Conservation (phyloP, 2,888 invertebrate genomes). For the Glyphotaelius pellucidus region DNA sequence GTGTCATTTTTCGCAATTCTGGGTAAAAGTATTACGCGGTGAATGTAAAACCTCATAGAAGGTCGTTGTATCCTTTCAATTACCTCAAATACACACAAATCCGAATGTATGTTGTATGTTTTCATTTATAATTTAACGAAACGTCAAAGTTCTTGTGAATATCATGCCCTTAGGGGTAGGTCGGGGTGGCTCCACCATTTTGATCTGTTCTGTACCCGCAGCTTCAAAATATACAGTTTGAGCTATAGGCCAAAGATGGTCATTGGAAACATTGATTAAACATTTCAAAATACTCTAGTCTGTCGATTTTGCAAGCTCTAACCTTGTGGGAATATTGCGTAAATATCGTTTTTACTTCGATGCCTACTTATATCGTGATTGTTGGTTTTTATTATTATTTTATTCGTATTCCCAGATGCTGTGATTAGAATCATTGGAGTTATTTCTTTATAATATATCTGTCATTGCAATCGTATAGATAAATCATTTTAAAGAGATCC, state of each 20-base stretch:
- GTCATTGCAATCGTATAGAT: too few species aligned
- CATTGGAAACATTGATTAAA: slow-evolving; percentile 28
- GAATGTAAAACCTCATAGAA: neutral
- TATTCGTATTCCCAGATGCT: neutral
- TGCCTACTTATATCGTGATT: neutral
- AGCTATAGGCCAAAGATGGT: neutral
- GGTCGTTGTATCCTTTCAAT: neutral
- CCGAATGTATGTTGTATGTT: neutral
- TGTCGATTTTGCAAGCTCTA: neutral
- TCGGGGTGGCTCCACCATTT: slow-evolving; percentile 64
- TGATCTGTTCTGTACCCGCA: slow-evolving; percentile 44
- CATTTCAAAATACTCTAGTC: slow-evolving; percentile 2
- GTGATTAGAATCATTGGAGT: neutral
- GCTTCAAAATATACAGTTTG: slow-evolving; percentile 21
- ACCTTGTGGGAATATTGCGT: neutral
- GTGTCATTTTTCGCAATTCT: slow-evolving; percentile 39
- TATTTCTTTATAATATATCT: neutral
- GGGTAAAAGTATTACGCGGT: slow-evolving; percentile 42
- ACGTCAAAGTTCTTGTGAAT: slow-evolving; percentile 20
- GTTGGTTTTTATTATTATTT: neutral
- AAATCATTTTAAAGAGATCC: too few species aligned
- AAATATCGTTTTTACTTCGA: neutral
- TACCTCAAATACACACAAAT: neutral
- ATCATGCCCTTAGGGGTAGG: slow-evolving; percentile 53
- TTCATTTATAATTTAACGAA: slow-evolving; percentile 27